These are phyloP conservation scores for Heterodera schachtii DNA, from an alignment of 1,140 invertebrate genomes.

Conservation along the genomic window DNA sequence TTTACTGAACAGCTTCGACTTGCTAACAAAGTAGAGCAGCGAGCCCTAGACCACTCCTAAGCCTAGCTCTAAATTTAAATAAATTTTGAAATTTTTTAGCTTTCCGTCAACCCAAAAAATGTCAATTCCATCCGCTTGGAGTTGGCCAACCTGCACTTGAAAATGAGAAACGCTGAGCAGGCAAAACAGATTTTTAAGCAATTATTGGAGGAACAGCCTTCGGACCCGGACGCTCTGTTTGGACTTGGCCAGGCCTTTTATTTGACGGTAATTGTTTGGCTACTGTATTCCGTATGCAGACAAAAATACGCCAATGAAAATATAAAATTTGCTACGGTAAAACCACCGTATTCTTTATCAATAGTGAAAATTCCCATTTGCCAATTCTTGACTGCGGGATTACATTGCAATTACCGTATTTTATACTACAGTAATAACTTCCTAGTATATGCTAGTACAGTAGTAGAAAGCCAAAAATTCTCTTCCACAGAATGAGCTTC, in stretches of 20 bases:
- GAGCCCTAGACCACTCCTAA: no score
- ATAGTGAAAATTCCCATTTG: no score
- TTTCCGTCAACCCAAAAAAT: neutral
- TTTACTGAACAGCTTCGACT: neutral
- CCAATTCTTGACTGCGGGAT: no score
- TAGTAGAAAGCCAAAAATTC: neutral
- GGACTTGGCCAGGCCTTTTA: neutral
- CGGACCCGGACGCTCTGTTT: neutral
- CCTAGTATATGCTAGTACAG: no score
- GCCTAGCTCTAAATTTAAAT: no score
- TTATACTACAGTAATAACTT: no score
- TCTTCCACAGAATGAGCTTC: neutral
- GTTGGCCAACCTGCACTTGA: neutral
- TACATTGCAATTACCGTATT: no score
- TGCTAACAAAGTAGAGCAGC: neutral
- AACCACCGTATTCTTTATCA: no score
- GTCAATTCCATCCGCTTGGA: neutral
- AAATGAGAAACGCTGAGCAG: neutral
- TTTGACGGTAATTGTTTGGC: no score
- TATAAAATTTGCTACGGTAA: no score
- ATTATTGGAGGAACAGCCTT: neutral
- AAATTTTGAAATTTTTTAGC: neutral
- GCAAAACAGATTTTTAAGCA: neutral
- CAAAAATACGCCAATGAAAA: no score
- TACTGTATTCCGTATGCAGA: no score